phyloP scores from a whole-genome alignment of 2,888 invertebrate genomes.

The Rhimphoctona megacephalus region DNA sequence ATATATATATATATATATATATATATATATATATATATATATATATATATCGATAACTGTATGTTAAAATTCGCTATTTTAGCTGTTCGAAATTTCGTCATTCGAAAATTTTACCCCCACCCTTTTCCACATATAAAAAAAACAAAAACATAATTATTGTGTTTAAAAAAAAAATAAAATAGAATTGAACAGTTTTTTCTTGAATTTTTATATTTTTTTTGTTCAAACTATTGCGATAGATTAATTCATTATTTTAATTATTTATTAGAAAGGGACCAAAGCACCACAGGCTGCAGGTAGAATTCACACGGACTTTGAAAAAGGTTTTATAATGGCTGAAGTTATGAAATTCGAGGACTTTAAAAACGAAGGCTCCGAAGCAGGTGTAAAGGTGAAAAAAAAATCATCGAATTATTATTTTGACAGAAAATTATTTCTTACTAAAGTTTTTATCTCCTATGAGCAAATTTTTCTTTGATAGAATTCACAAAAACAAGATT shows the following conservation, averaged over 20 bases:
- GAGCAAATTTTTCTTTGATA: too few relatives aligned
- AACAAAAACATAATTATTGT: neutral
- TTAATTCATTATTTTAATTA: conserved; percentile 16
- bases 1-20: too few relatives aligned
- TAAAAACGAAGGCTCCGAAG: conserved; percentile 97
- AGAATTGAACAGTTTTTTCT: neutral
- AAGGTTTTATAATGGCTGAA: conserved; percentile 99
- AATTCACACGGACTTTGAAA: conserved; percentile 99
- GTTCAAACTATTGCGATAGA: neutral
- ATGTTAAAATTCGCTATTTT: too few relatives aligned
- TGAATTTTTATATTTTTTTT: neutral
- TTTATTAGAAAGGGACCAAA: conserved; percentile 95
- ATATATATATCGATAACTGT: too few relatives aligned
- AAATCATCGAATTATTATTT: neutral
- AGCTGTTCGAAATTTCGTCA: too few relatives aligned
- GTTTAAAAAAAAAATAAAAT: neutral
- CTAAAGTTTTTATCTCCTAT: neutral
- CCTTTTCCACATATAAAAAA: neutral
- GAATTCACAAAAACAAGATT: too few relatives aligned
- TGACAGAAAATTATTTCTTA: neutral
- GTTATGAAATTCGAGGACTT: conserved; percentile 99
- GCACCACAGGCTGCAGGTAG: conserved; percentile 99
- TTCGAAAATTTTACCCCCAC: too few relatives aligned
- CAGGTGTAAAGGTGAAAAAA: conserved; percentile 91
- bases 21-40: too few relatives aligned